phyloP scores from a whole-genome alignment of 2,888 invertebrate species.

The Tenthredo livida region DNA sequence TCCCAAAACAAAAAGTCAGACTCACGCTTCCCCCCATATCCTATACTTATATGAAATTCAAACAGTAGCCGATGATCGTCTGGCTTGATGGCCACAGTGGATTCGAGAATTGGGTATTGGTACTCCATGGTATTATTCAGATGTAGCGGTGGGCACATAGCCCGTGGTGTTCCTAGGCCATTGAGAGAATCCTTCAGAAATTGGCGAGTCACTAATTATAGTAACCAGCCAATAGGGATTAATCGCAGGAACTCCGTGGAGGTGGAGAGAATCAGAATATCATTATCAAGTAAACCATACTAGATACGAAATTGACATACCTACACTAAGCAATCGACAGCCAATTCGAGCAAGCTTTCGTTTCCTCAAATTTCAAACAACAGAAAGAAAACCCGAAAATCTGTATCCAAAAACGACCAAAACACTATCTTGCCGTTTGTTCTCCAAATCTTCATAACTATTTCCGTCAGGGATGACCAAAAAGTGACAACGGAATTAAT shows the following conservation, averaged over 20 bases:
- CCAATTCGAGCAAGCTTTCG: not conserved
- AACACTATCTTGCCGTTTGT: too few species aligned
- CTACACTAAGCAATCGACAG: not conserved
- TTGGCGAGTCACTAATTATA: not conserved
- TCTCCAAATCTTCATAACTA: too few species aligned
- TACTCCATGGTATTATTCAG: not conserved
- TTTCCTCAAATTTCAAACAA: too few species aligned
- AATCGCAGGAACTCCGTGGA: not conserved
- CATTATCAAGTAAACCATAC: not conserved
- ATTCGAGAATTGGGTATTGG: not conserved
- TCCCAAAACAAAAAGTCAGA: not conserved
- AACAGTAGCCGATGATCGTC: not conserved
- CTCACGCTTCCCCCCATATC: not conserved
- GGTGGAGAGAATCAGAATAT: not conserved
- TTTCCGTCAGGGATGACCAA: not conserved
- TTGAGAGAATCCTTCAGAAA: not conserved
- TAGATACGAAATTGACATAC: not conserved
- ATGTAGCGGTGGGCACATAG: not conserved
- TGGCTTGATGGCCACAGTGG: not conserved
- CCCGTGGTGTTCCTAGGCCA: not conserved
- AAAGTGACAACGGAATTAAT: not conserved
- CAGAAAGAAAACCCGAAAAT: not conserved
- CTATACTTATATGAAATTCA: not conserved
- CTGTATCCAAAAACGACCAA: not conserved
- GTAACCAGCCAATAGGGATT: not conserved